These are phyloP conservation scores for Sula dactylatra DNA, from an alignment of 2,113 vertebrate species.

Conservation along the genomic window DNA sequence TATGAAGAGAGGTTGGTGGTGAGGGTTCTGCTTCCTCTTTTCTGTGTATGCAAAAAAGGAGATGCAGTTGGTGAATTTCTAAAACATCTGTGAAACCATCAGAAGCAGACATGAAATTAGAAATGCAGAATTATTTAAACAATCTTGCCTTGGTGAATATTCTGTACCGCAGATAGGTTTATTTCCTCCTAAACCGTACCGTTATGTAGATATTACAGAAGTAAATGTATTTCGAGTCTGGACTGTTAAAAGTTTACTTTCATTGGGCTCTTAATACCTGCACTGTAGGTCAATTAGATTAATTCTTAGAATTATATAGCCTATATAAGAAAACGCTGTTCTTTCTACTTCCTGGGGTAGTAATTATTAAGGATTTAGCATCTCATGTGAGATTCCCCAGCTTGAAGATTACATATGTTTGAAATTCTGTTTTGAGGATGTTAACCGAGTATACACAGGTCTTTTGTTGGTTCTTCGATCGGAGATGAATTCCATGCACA, in stretches of 20 bases:
- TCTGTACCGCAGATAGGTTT: not conserved
- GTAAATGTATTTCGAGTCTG: not conserved
- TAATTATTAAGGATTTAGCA: not conserved
- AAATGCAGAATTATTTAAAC: not conserved
- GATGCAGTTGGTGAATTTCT: not conserved
- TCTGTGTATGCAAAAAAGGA: not conserved
- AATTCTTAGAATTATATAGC: not conserved
- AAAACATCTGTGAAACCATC: not conserved
- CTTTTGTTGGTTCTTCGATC: not conserved
- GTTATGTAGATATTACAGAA: not conserved
- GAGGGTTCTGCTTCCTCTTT: conserved; percentile 24
- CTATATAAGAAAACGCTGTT: not conserved
- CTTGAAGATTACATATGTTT: not conserved
- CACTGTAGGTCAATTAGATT: not conserved
- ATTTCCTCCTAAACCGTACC: not conserved
- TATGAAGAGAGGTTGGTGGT: not conserved
- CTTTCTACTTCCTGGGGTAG: not conserved
- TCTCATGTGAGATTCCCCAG: not conserved
- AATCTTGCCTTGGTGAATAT: not conserved
- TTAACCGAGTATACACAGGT: not conserved
- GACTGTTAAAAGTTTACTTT: not conserved
- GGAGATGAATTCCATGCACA: not conserved
- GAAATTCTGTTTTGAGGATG: not conserved
- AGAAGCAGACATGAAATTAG: not conserved
- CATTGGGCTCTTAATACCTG: not conserved